These are phyloP conservation scores for Drosophila serrata DNA, from an alignment of 1,140 invertebrate genomes.

Conservation along the genomic window DNA sequence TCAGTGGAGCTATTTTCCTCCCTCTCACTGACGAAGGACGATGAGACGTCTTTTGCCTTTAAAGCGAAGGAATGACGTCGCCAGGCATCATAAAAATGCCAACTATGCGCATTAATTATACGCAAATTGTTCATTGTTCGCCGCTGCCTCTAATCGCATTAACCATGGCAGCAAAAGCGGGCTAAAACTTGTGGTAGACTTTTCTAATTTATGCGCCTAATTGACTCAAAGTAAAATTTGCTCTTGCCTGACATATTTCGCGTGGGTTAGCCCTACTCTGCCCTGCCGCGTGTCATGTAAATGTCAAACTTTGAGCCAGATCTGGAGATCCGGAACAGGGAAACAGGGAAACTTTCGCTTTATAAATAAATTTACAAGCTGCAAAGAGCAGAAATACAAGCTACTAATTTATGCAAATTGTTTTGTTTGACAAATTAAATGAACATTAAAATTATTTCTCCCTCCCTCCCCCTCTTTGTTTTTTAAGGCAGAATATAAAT, in stretches of 20 bases:
- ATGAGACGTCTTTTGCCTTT: slow-evolving; percentile 12
- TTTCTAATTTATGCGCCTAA: slow-evolving; percentile 74
- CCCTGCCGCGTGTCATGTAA: slow-evolving; percentile 36
- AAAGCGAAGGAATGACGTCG: slow-evolving; percentile 40
- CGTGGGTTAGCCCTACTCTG: slow-evolving; percentile 5
- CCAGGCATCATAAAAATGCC: slow-evolving; percentile 41
- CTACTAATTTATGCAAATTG: slow-evolving; percentile 60
- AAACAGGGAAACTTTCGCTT: slow-evolving; percentile 43
- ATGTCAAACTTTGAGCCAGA: slow-evolving; percentile 51
- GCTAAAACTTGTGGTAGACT: slow-evolving; percentile 45
- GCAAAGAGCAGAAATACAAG: slow-evolving; percentile 27
- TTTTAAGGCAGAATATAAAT: slow-evolving; percentile 17
- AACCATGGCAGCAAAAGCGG: slow-evolving; percentile 32
- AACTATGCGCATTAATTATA: slow-evolving; percentile 67
- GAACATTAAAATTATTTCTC: slow-evolving; percentile 59
- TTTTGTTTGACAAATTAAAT: slow-evolving; percentile 65
- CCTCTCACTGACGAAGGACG: not conserved
- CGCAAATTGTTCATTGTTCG: slow-evolving; percentile 55
- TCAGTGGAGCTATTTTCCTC: slow-evolving; percentile 10
- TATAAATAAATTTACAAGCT: slow-evolving; percentile 56
- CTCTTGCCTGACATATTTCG: slow-evolving; percentile 40
- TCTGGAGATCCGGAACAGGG: slow-evolving; percentile 5
- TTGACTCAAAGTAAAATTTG: slow-evolving; percentile 58
- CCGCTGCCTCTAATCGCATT: slow-evolving; percentile 48
- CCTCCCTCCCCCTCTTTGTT: not conserved